phyloP scores from a whole-genome alignment of 2,888 invertebrate genomes.

The Disparrhopalites patrizii region DNA sequence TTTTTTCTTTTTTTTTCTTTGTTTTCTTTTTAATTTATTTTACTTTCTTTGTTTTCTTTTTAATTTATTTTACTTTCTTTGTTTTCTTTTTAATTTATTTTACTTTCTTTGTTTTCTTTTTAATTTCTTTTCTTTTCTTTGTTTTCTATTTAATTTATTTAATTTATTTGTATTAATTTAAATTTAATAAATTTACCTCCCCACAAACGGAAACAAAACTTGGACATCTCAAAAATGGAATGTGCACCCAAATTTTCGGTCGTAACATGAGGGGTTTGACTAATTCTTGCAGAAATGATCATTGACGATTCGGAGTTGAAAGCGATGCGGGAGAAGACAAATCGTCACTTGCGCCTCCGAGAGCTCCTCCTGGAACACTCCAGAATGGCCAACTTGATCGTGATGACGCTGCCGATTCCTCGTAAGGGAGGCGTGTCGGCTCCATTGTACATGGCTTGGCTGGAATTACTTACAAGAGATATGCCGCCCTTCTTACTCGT shows the following conservation, averaged over 20 bases:
- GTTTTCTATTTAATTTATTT: neutral
- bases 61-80: neutral
- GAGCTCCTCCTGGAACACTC: slow-evolving; percentile 81
- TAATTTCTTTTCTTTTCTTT: neutral
- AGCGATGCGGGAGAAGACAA: slow-evolving; percentile 79
- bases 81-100: neutral
- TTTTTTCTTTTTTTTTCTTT: neutral
- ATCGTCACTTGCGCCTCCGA: slow-evolving; percentile 81
- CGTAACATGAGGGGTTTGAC: neutral
- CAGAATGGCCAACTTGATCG: slow-evolving; percentile 76
- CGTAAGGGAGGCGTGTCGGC: slow-evolving; percentile 85
- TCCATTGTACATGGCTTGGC: slow-evolving; percentile 94
- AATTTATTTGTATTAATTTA: neutral
- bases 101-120: neutral
- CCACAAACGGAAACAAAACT: neutral
- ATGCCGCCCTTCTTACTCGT: slow-evolving; percentile 85
- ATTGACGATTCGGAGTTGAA: slow-evolving; percentile 67
- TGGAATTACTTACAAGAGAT: slow-evolving; percentile 81
- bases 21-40: neutral
- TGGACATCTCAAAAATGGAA: neutral
- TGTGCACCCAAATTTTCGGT: neutral
- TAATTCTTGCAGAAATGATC: slow-evolving; percentile 38
- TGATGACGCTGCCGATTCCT: slow-evolving; percentile 94
- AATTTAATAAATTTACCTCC: neutral
- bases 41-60: neutral